A percentile compares a stretch with the other conserved stretches of the same genome.
Evolutionary conservation across 2,888 invertebrate genomes (phyloP).

Genomic region (Noctua janthe): DNA sequence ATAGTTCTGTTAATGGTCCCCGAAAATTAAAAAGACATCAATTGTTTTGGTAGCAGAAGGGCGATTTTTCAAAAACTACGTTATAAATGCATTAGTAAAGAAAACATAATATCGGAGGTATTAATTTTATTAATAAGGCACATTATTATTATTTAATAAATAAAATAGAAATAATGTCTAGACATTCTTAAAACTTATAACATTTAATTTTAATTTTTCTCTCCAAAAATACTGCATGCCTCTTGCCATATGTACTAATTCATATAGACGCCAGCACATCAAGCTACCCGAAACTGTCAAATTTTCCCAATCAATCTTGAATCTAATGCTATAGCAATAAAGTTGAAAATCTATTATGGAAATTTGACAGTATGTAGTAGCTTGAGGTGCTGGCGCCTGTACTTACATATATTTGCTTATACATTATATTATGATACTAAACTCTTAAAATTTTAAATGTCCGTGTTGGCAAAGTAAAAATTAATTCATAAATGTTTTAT

Average conservation of each 20-base stretch:
- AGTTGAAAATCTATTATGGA: too few relatives aligned
- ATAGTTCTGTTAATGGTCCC: background rate
- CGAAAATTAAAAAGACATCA: background rate
- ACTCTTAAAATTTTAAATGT: background rate
- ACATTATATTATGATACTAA: too few relatives aligned
- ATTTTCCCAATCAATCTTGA: too few relatives aligned
- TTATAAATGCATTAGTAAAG: background rate
- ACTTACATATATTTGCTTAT: background rate
- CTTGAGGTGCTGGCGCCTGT: background rate
- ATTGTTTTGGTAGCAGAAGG: background rate
- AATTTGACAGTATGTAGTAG: too few relatives aligned
- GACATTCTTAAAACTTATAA: background rate
- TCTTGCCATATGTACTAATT: background rate
- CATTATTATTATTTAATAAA: conserved; percentile 4
- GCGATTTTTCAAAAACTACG: background rate
- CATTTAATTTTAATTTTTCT: background rate
- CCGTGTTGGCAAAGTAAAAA: background rate
- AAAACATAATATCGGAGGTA: background rate
- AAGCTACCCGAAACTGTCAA: too few relatives aligned
- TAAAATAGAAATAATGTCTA: background rate
- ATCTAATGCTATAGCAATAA: too few relatives aligned
- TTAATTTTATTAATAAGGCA: background rate
- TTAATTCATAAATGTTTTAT: background rate
- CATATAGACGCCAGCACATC: too few relatives aligned
- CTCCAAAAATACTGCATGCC: background rate